Evolutionary conservation across 2,888 invertebrate genomes (phyloP).

Genomic region (Gryllus longicercus): DNA sequence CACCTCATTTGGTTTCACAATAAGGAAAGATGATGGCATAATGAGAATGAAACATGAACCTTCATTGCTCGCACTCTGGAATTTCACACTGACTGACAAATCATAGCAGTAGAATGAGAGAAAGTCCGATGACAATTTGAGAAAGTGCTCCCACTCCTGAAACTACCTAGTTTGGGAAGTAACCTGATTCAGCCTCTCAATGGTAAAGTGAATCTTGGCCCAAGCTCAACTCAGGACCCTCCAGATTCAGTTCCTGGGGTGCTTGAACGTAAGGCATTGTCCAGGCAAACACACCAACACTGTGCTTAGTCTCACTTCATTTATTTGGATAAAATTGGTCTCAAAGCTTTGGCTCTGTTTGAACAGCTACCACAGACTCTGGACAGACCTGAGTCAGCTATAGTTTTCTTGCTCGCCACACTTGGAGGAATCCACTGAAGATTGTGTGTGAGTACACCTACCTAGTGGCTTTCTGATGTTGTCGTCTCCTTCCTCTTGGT

Average conservation of each 20-base stretch:
- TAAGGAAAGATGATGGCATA: not conserved
- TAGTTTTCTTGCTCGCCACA: not conserved
- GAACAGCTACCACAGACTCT: no score
- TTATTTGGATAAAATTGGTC: no score
- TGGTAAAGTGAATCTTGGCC: conserved; percentile 8
- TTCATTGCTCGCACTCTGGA: conserved; percentile 6
- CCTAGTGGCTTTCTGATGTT: conserved; percentile 58
- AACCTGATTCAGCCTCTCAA: conserved; percentile 2
- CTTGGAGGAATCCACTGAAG: not conserved
- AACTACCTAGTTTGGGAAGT: not conserved
- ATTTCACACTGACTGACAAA: not conserved
- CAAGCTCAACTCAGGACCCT: not conserved
- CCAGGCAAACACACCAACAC: no score
- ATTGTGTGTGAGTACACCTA: conserved; percentile 46
- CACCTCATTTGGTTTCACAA: not conserved
- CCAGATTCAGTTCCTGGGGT: no score
- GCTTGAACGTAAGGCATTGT: no score
- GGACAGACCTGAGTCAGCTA: not conserved
- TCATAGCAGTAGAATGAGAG: no score
- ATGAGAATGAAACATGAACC: not conserved
- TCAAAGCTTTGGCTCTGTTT: no score
- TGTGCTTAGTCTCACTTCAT: no score
- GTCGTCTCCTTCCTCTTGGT: conserved; percentile 49
- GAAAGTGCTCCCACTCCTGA: no score
- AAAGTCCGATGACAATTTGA: no score